phyloP scores from a whole-genome alignment of 2,888 invertebrate genomes.

The Phoenoteleia sp. region DNA sequence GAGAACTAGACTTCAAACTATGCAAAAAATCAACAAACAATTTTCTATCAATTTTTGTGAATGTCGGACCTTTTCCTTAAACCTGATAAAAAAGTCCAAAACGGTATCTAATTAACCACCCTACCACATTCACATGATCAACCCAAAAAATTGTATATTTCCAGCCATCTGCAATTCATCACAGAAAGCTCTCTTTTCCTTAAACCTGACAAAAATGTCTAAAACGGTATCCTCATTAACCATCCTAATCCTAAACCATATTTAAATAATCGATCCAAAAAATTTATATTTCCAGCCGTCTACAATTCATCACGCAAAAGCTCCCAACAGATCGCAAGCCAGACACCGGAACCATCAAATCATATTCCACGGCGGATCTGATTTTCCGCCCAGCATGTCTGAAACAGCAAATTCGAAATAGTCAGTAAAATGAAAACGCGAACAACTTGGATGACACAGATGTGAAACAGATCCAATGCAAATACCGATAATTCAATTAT shows the following conservation, averaged over 20 bases:
- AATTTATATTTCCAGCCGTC: neutral
- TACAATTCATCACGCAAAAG: neutral
- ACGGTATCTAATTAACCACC: neutral
- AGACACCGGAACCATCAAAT: conserved; percentile 25
- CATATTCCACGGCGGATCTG: conserved; percentile 10
- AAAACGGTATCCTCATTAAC: no score
- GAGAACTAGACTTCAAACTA: no score
- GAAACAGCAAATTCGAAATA: conserved; percentile 36
- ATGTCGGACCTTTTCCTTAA: no score
- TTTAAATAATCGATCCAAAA: neutral
- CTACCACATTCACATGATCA: neutral
- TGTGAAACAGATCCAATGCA: conserved; percentile 46
- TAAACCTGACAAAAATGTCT: no score
- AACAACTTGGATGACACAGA: conserved; percentile 16
- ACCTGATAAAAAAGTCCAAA: no score
- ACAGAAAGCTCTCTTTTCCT: no score
- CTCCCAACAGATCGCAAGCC: neutral
- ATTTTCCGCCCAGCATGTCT: conserved; percentile 8
- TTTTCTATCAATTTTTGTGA: no score
- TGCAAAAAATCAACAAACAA: no score
- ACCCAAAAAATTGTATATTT: no score
- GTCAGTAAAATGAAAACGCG: conserved; percentile 44
- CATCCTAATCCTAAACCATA: neutral
- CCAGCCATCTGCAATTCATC: neutral
- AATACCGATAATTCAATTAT: conserved; percentile 71